Evolutionary conservation across 2,113 vertebrate species (phyloP).

Genomic region (Anguilla japonica): DNA sequence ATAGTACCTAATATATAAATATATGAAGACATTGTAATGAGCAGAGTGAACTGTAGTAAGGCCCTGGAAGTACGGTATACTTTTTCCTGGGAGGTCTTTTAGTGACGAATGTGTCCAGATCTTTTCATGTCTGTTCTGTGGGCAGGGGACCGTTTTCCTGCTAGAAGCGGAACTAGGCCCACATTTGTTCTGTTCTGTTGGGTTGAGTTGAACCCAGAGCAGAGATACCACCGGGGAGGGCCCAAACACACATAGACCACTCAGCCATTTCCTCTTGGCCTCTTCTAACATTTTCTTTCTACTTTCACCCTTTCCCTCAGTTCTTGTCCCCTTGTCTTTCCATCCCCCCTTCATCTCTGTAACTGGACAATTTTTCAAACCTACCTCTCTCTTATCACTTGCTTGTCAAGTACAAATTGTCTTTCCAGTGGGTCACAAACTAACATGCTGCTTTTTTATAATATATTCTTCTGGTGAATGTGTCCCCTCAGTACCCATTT

Average conservation of each 20-base stretch:
- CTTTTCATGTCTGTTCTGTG: conserved; percentile 13
- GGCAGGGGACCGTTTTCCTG: background rate
- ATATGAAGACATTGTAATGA: background rate
- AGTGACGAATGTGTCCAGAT: background rate
- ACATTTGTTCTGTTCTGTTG: background rate
- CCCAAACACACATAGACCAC: background rate
- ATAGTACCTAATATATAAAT: background rate
- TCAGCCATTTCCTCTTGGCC: background rate
- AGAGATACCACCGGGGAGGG: background rate
- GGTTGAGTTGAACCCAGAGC: conserved; percentile 10
- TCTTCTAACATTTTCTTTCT: background rate
- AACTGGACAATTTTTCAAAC: background rate
- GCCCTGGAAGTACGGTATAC: background rate
- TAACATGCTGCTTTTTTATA: conserved; percentile 1
- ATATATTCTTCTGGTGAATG: background rate
- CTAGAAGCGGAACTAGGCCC: background rate
- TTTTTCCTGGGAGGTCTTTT: background rate
- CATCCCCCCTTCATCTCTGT: background rate
- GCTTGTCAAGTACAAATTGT: background rate
- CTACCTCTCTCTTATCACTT: background rate
- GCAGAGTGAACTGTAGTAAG: background rate
- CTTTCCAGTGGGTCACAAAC: background rate
- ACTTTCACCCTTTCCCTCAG: background rate
- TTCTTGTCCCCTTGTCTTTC: background rate
- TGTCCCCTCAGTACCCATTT: background rate